Evolutionary conservation across 2,888 invertebrate species (phyloP).

Genomic region (Drosophila austrosaltans): DNA sequence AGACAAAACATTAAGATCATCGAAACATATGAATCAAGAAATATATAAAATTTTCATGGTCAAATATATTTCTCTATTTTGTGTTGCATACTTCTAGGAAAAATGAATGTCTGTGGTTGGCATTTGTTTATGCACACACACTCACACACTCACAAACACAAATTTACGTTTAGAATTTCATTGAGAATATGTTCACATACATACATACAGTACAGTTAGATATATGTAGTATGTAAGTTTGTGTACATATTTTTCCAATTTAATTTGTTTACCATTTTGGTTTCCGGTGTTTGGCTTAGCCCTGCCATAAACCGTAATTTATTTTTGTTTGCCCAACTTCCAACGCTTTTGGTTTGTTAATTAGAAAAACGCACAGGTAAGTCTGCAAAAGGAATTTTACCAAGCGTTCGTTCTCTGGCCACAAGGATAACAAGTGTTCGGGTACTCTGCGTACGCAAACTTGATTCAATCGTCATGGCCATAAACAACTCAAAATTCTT

Average conservation of each 20-base stretch:
- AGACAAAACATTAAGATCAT: background rate
- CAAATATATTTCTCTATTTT: background rate
- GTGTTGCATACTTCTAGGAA: background rate
- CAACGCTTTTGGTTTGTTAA: constrained; percentile 43
- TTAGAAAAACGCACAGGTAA: constrained; percentile 54
- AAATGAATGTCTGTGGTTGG: background rate
- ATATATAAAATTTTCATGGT: background rate
- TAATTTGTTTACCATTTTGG: constrained; percentile 60
- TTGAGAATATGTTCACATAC: background rate
- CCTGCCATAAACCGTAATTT: constrained; percentile 59
- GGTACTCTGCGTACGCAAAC: background rate
- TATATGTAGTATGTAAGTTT: constrained; percentile 5
- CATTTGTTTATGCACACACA: background rate
- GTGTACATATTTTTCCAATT: constrained; percentile 23
- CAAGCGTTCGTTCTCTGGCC: background rate
- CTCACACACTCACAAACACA: too few relatives aligned
- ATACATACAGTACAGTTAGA: background rate
- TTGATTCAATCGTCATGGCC: constrained; percentile 21
- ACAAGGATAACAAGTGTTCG: background rate
- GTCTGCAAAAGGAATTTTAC: background rate
- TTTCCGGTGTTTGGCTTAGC: background rate
- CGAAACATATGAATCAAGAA: background rate
- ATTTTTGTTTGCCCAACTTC: constrained; percentile 39
- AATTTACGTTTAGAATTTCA: background rate
- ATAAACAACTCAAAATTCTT: constrained; percentile 15